phyloP scores from a whole-genome alignment of 1,140 invertebrate genomes.

The Amphibalanus amphitrite region DNA sequence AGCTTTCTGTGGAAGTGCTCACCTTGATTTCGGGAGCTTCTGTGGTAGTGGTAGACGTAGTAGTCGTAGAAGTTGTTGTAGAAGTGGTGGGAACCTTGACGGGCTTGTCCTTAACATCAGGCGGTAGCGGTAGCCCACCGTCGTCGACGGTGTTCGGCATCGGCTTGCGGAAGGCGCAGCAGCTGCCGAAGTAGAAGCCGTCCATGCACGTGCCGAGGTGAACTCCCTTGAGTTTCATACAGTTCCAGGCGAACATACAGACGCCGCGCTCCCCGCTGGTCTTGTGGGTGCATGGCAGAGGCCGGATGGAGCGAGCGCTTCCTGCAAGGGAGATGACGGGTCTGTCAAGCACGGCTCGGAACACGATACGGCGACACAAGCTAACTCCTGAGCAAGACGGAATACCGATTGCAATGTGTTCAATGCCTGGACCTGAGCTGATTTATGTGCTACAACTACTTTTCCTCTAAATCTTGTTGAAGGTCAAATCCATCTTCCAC shows the following conservation, averaged over 20 bases:
- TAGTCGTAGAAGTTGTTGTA: slow-evolving; percentile 12
- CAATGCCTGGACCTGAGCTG: no score
- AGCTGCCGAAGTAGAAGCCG: slow-evolving; percentile 77
- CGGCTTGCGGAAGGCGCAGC: slow-evolving; percentile 36
- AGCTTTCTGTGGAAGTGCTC: not conserved
- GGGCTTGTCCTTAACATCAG: no score
- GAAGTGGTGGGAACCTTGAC: not conserved
- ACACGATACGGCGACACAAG: no score
- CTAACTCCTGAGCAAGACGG: no score
- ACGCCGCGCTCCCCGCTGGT: slow-evolving; percentile 57
- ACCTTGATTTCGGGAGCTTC: not conserved
- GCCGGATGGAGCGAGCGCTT: slow-evolving; percentile 63
- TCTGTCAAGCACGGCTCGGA: no score
- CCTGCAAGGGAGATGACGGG: slow-evolving; percentile 42
- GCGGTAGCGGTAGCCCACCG: not conserved
- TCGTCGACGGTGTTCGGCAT: slow-evolving; percentile 11
- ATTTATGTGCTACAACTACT: no score
- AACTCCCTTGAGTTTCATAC: slow-evolving; percentile 72
- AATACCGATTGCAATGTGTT: no score
- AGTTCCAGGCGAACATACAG: slow-evolving; percentile 89
- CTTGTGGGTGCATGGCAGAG: slow-evolving; percentile 63
- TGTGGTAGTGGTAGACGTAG: slow-evolving; percentile 13
- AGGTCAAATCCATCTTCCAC: no score
- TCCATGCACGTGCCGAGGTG: slow-evolving; percentile 81
- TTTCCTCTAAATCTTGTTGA: no score